Evolutionary conservation across 2,113 vertebrate genomes (phyloP).

Genomic region (Phaethon lepturus): DNA sequence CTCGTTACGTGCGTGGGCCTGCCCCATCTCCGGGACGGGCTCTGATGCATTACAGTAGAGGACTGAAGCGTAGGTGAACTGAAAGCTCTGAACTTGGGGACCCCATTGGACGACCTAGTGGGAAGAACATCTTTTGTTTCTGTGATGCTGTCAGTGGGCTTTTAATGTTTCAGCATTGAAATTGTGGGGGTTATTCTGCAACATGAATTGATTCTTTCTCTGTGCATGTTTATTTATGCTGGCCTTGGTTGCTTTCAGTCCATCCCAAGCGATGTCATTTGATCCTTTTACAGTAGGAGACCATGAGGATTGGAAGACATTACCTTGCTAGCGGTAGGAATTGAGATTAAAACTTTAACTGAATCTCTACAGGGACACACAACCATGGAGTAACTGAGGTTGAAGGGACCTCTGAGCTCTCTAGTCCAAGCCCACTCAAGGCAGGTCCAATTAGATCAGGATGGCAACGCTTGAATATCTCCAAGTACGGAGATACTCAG

Average conservation of each 20-base stretch:
- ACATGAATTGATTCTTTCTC: not conserved
- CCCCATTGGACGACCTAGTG: not conserved
- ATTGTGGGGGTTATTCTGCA: fast-evolving
- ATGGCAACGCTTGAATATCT: fast-evolving
- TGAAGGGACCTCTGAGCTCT: not conserved
- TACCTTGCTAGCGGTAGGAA: fast-evolving
- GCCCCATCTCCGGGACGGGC: fast-evolving
- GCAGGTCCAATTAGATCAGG: not conserved
- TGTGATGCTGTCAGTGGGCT: fast-evolving
- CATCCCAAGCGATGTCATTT: fast-evolving
- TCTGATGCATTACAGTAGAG: fast-evolving
- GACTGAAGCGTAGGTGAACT: not conserved
- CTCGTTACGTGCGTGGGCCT: fast-evolving
- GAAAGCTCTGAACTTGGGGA: not conserved
- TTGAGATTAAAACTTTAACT: not conserved
- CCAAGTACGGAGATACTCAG: not conserved
- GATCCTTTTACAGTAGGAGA: not conserved
- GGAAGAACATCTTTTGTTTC: fast-evolving
- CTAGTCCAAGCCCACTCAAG: not conserved
- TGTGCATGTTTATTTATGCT: fast-evolving
- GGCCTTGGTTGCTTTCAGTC: not conserved
- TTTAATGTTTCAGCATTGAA: fast-evolving
- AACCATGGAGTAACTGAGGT: fast-evolving
- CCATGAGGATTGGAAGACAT: fast-evolving
- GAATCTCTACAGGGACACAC: not conserved